A percentile compares a stretch with the other conserved stretches of the same genome.
Conservation (phyloP, 2,797 vertebrate species). For the Mastacembelus armatus region DNA sequence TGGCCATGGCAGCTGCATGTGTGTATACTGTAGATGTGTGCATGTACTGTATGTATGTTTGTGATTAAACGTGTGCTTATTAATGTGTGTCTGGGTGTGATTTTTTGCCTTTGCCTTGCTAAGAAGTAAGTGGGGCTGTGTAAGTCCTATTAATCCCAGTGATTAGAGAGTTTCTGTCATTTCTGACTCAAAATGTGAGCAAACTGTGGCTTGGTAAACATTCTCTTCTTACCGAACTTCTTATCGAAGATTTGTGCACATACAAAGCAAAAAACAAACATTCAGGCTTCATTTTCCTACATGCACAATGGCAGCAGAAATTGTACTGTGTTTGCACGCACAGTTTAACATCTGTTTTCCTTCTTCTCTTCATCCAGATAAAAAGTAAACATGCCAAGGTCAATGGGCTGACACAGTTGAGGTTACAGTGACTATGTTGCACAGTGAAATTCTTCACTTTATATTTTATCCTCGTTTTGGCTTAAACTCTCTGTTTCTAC, state of each 20-base stretch:
- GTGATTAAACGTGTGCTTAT: constrained; percentile 41
- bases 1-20: constrained; percentile 61
- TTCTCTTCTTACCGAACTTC: constrained; percentile 17
- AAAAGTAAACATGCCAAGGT: constrained; percentile 3
- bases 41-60: constrained; percentile 21
- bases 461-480: constrained; percentile 17
- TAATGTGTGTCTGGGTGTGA: constrained; percentile 42
- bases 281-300: background rate
- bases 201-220: constrained; percentile 45
- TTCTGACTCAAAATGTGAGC: constrained; percentile 47
- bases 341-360: background rate
- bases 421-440: background rate
- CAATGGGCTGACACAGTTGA: background rate
- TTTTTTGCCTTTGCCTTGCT: constrained; percentile 48
- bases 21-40: constrained; percentile 47
- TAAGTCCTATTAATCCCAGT: constrained; percentile 63
- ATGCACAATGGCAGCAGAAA: background rate
- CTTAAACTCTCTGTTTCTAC: background rate
- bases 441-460: constrained; percentile 10
- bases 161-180: constrained; percentile 58
- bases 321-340: background rate
- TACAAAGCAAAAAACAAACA: background rate
- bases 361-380: background rate
- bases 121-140: constrained; percentile 45
- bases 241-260: background rate